Base-by-base conservation (phyloP, 2,113 vertebrate species). In the Chiloscyllium plagiosum region DNA sequence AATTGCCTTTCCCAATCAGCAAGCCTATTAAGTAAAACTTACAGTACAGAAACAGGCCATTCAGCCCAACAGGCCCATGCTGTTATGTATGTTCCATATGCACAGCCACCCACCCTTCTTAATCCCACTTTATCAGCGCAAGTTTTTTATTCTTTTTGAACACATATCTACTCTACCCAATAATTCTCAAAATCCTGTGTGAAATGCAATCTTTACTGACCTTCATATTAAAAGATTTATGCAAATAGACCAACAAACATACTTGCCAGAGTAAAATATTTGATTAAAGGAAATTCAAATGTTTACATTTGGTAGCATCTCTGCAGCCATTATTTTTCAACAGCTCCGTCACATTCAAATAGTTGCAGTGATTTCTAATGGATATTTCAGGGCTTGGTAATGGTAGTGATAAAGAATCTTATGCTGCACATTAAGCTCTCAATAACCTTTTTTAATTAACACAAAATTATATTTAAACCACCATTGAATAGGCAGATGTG, bases 381-480 rank as follows among this genome's bases (percentile, higher is more conserved):
- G 56, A 4, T 56, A n/a, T 61, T 61, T 61, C 87, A 65, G 56
- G 87, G 33, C 87, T 17, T 17, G 13, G 52, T 92, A 61, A 37
- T 29, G 33, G 8, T 17, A 65, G 87, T 52, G 22, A 22, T n/a
- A 33, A 92, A 61, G 52, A n/a, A 92, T 65, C 19, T 65, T n/a
- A 92, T 26, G 29, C 15, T 65, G 87, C 56, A n/a, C 56, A 65
- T 92, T 61, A 47, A 83, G 17, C 42, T 83, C 80, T 83, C 80
- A 83, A 83, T 47, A 92, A 65, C 56, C 56, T 92, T 92, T 76
- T 33, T 20, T 92, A 92, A 92, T 92, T 92, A 92, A 61, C 29
- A 92, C 56, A 65, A 29, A 92, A 33, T 61, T 61, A 92, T 65
- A 61, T 17, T 65, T 65, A 65, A 90, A 61, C 4, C 33, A 92